Base-by-base conservation (phyloP, 2,888 invertebrate genomes). In the Osedax frankpressi region DNA sequence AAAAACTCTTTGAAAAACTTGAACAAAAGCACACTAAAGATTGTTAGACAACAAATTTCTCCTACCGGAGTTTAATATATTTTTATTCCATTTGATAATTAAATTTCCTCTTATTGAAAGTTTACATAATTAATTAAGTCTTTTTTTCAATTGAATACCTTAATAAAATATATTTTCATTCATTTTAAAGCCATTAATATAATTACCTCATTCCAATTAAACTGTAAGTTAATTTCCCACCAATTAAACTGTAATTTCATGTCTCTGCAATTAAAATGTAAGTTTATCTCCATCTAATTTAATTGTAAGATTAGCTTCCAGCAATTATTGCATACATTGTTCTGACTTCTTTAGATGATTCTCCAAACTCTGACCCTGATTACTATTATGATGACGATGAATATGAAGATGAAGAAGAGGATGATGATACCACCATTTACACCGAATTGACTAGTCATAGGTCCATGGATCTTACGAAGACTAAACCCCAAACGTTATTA, bases 1-100 rank as follows among this genome's bases (percentile, higher is more conserved):
- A 94, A 77, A 93, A 93, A 30, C 30, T 77, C 24, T 78, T 80
- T 59, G 74, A 75, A 28, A 59, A 30, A 65, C 71, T 72, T 25
- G 73, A 74, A 25, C 44, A 44, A 44, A 44, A 44, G 19, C 44
- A 44, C 44, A 44, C 44, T 19, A 44, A 44, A 44, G 44, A 44
- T 44, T 44, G 44, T 44, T 44, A 44, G 44, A n/a, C n/a, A n/a
- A n/a, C n/a, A n/a, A n/a, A n/a, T n/a, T n/a, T n/a, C n/a, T n/a
- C n/a, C n/a, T n/a, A n/a, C n/a, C n/a, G n/a, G n/a, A n/a, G n/a
- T n/a, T n/a, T n/a, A n/a, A n/a, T n/a, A n/a, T n/a, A n/a, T 76
- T 77, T 14, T n/a, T 28, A 6, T 75, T 71, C 59, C 19, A 14
- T 59, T 14, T 59, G 14, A 19, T 19, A 19, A 14, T 59, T 59